Evolutionary conservation across 2,888 invertebrate species (phyloP).

Genomic region (Chrysodeixis includens): DNA sequence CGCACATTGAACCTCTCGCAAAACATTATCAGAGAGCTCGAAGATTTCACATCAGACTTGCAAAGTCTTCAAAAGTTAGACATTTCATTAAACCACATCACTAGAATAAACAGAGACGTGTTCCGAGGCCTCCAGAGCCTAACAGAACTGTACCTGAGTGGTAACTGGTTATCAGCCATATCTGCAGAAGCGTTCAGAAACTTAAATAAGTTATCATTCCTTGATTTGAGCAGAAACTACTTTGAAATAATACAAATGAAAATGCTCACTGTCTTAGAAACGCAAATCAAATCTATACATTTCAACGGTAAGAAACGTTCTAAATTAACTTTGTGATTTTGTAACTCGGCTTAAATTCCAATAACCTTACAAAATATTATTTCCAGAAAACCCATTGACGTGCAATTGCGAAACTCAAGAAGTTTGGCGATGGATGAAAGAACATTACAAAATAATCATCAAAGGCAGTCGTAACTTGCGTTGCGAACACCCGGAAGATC

Average conservation of each 20-base stretch:
- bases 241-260: slow-evolving; percentile 94
- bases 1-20: slow-evolving; percentile 94
- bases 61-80: slow-evolving; percentile 94
- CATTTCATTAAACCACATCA: slow-evolving; percentile 95
- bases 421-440: slow-evolving; percentile 97
- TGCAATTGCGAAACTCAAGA: slow-evolving; percentile 97
- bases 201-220: slow-evolving; percentile 92
- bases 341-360: slow-evolving; percentile 6
- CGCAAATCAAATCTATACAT: slow-evolving; percentile 93
- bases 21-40: slow-evolving; percentile 94
- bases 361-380: slow-evolving; percentile 20
- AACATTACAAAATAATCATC: slow-evolving; percentile 93
- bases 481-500: slow-evolving; percentile 95
- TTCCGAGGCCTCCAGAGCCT: slow-evolving; percentile 94
- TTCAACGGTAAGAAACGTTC: slow-evolving; percentile 92
- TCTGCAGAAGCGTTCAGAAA: slow-evolving; percentile 94
- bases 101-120: slow-evolving; percentile 92
- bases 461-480: slow-evolving; percentile 90
- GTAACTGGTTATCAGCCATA: slow-evolving; percentile 94
- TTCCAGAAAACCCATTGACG: slow-evolving; percentile 95
- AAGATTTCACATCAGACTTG: slow-evolving; percentile 94
- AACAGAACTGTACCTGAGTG: slow-evolving; percentile 93
- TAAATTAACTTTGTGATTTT: slow-evolving; percentile 4
- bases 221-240: slow-evolving; percentile 95
- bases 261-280: slow-evolving; percentile 94